A percentile compares a stretch with the other conserved stretches of the same genome.
Conservation (phyloP, 2,888 invertebrate genomes). For the Clepsis dumicolana region DNA sequence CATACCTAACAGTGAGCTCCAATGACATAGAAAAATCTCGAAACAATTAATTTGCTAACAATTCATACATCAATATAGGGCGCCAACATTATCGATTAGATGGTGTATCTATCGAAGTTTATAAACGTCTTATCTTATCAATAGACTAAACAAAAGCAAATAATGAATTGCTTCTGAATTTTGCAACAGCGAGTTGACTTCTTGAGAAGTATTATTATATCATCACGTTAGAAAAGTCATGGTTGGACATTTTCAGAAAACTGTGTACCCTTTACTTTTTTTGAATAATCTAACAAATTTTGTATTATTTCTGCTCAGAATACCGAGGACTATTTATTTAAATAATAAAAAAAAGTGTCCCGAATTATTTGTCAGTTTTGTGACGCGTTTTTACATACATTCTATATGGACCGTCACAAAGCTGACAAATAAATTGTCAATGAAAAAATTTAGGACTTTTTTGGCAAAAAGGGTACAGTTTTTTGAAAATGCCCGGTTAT, state of each 20-base stretch:
- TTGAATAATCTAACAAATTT: too few species aligned
- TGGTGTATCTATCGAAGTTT: constrained; percentile 11
- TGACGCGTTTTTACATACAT: too few species aligned
- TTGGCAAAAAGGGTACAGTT: too few species aligned
- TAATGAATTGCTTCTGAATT: not conserved
- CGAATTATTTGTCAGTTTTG: too few species aligned
- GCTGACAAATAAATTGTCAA: too few species aligned
- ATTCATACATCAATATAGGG: constrained; percentile 7
- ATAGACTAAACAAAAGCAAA: not conserved
- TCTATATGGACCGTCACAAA: too few species aligned
- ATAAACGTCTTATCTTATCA: not conserved
- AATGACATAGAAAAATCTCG: not conserved
- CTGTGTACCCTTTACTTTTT: too few species aligned
- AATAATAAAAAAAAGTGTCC: too few species aligned
- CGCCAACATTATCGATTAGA: constrained; percentile 8
- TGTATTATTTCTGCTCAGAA: too few species aligned
- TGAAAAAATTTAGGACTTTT: too few species aligned
- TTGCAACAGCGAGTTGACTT: not conserved
- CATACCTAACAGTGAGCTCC: not conserved
- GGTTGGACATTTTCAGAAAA: not conserved
- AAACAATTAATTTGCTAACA: not conserved
- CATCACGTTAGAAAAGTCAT: constrained; percentile 1
- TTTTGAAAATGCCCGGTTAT: too few species aligned
- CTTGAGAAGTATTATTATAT: constrained; percentile 2
- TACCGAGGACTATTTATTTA: too few species aligned